A percentile compares a stretch with the other conserved stretches of the same genome.
Evolutionary conservation across 2,888 invertebrate genomes (phyloP).

Genomic region (Drosophila planitibia): DNA sequence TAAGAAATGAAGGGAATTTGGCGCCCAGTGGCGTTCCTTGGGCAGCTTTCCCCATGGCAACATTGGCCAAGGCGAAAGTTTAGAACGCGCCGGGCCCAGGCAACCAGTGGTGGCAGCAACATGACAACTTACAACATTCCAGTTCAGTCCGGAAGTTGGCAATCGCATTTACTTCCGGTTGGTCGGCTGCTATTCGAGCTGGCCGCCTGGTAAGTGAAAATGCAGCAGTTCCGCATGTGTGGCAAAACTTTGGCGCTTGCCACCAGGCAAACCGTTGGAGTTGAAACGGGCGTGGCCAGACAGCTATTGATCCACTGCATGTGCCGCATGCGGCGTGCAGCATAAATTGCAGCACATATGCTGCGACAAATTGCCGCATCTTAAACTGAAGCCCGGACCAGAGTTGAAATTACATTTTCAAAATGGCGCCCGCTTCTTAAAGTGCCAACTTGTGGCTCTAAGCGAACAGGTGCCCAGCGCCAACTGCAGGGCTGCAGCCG

Average conservation of each 20-base stretch:
- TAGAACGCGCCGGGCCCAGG: constrained; percentile 62
- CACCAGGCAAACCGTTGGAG: not conserved
- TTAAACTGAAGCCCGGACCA: constrained; percentile 43
- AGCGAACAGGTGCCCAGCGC: constrained; percentile 79
- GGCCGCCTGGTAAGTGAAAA: constrained; percentile 81
- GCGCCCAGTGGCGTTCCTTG: constrained; percentile 43
- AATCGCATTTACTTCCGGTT: constrained; percentile 80
- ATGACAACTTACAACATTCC: not conserved
- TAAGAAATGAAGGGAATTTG: constrained; percentile 14
- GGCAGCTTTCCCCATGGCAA: constrained; percentile 68
- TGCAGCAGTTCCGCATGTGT: constrained; percentile 83
- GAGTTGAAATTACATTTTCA: constrained; percentile 54
- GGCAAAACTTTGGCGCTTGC: constrained; percentile 41
- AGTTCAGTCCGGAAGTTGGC: constrained; percentile 62
- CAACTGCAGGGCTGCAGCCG: constrained; percentile 1
- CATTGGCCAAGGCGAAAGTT: constrained; percentile 73
- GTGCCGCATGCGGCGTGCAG: constrained; percentile 63
- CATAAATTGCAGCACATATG: constrained; percentile 31
- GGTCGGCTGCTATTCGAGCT: constrained; percentile 57
- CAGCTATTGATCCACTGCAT: constrained; percentile 79
- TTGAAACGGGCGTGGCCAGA: constrained; percentile 65
- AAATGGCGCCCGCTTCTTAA: constrained; percentile 82
- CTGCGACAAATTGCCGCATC: constrained; percentile 28
- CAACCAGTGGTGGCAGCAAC: constrained; percentile 28
- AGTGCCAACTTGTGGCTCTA: constrained; percentile 83